Conservation (phyloP, 2,113 vertebrate genomes). For the Euleptes europaea region DNA sequence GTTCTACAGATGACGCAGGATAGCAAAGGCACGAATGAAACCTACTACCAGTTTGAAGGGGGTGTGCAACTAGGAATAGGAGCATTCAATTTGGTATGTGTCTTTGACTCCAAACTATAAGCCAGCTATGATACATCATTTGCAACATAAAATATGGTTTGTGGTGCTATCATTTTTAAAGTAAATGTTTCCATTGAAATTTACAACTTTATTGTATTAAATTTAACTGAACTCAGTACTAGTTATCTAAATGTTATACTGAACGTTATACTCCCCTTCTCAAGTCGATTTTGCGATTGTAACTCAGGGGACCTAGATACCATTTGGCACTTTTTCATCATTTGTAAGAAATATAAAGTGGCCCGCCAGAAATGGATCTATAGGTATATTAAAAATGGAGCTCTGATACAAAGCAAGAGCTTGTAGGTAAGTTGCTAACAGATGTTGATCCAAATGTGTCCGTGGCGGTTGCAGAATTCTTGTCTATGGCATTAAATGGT, state of each 20-base stretch:
- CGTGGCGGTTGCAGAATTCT: no score
- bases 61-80: conserved; percentile 91
- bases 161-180: neutral
- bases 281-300: no score
- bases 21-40: conserved; percentile 72
- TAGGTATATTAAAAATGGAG: no score
- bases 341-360: no score
- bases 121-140: neutral
- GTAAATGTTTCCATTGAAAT: neutral
- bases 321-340: no score
- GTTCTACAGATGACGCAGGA: conserved; percentile 76
- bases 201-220: neutral
- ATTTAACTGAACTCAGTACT: neutral
- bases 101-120: neutral
- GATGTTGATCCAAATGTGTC: no score
- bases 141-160: neutral
- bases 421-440: no score
- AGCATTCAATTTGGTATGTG: conserved; percentile 90
- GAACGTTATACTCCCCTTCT: no score
- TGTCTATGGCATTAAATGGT: no score
- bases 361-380: no score
- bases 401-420: no score
- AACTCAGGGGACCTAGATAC: no score
- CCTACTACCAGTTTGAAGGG: conserved; percentile 86
- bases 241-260: neutral